These are phyloP conservation scores for Drosophila funebris DNA, from an alignment of 1,140 invertebrate genomes.

Conservation along the genomic window DNA sequence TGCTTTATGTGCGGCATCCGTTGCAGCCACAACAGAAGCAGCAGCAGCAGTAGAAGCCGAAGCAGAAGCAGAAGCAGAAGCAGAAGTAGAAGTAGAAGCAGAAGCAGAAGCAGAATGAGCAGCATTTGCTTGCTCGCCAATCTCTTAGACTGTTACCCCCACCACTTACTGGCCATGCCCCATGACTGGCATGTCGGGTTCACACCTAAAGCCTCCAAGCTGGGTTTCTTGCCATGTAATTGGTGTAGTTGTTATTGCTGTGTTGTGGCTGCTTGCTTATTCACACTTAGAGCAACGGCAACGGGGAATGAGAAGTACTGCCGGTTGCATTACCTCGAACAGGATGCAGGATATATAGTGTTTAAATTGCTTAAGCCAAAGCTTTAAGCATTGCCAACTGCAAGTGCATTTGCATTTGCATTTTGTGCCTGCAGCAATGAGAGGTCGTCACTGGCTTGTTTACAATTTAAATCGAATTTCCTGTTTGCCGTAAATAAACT, in stretches of 20 bases:
- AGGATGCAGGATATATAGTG: conserved; percentile 77
- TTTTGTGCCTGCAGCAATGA: conserved; percentile 15
- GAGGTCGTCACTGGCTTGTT: conserved; percentile 54
- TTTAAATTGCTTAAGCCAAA: conserved; percentile 69
- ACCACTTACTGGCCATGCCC: neutral
- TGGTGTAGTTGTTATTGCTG: conserved; percentile 62
- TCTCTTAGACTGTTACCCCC: conserved; percentile 10
- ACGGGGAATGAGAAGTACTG: neutral
- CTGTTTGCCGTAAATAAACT: conserved; percentile 69
- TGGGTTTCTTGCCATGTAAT: conserved; percentile 58
- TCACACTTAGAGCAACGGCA: conserved; percentile 52
- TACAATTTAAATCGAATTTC: conserved; percentile 82
- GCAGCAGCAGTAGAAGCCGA: neutral
- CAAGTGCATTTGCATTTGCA: conserved; percentile 68
- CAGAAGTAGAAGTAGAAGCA: neutral
- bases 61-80: conserved; percentile 17
- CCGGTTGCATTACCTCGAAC: conserved; percentile 53
- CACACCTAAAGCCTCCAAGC: conserved; percentile 54
- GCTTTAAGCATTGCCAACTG: conserved; percentile 59
- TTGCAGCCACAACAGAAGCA: conserved; percentile 35
- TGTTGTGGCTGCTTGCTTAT: conserved; percentile 57
- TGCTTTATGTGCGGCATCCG: conserved; percentile 73
- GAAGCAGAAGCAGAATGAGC: too few relatives aligned
- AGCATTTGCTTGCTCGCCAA: too few relatives aligned
- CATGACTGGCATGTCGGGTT: conserved; percentile 37